These are phyloP conservation scores for Heliconius cydno DNA, from an alignment of 2,888 invertebrate genomes.

Conservation along the genomic window DNA sequence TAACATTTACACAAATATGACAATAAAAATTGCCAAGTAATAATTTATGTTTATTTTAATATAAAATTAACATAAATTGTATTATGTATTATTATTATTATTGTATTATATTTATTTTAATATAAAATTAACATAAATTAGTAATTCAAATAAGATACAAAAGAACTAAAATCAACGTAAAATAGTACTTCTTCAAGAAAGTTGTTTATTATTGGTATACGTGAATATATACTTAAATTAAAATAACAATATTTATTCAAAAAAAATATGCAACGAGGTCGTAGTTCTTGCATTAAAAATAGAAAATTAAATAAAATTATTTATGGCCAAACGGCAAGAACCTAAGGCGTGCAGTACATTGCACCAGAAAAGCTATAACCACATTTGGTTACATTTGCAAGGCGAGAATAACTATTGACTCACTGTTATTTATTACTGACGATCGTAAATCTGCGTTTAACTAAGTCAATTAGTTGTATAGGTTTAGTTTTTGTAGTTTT, in stretches of 20 bases:
- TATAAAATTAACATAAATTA: not conserved
- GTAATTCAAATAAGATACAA: too few relatives aligned
- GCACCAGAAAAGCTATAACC: constrained; percentile 48
- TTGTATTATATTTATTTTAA: not conserved
- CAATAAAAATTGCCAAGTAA: too few relatives aligned
- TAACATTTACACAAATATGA: not conserved
- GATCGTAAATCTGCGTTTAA: not conserved
- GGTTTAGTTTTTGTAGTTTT: not conserved
- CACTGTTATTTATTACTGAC: constrained; percentile 73
- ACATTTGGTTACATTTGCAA: constrained; percentile 76
- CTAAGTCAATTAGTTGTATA: not conserved
- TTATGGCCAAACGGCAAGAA: constrained; percentile 48
- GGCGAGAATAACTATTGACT: constrained; percentile 75
- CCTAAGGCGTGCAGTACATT: constrained; percentile 50
- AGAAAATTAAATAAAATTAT: constrained; percentile 42
- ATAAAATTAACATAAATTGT: not conserved
- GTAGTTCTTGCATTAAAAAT: constrained; percentile 30
- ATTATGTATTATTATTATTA: too few relatives aligned
- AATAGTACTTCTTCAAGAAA: not conserved
- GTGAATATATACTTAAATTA: not conserved
- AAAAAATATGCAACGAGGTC: constrained; percentile 35
- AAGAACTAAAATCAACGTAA: too few relatives aligned
- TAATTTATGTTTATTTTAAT: not conserved
- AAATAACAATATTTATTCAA: constrained; percentile 11
- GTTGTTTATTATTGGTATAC: not conserved